Conservation (phyloP, 2,797 vertebrate genomes). For the Poecile montanus region DNA sequence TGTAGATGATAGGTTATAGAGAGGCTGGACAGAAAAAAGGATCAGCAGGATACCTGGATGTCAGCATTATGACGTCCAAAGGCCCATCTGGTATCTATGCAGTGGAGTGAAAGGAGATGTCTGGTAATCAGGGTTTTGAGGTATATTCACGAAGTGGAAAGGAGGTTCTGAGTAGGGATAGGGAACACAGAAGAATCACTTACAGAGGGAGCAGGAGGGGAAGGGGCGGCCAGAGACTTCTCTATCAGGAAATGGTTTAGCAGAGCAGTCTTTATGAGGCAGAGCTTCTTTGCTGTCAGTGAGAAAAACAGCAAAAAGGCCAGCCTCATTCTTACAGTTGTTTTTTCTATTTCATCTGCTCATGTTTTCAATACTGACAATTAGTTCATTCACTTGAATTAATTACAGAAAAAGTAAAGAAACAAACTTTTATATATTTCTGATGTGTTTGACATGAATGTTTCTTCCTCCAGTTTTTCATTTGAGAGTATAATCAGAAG, state of each 20-base stretch:
- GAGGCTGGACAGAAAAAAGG: background rate
- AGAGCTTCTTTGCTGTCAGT: background rate
- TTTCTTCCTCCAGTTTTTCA: background rate
- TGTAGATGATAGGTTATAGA: background rate
- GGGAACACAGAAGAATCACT: background rate
- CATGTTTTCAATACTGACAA: background rate
- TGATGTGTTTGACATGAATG: background rate
- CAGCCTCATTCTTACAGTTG: background rate
- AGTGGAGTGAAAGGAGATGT: background rate
- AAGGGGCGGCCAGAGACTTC: background rate
- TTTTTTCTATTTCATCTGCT: background rate
- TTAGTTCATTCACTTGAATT: background rate
- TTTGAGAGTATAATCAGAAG: background rate
- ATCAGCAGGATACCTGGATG: conserved; percentile 12
- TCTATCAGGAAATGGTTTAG: background rate
- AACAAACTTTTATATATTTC: background rate
- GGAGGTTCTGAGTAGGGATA: background rate
- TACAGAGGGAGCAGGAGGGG: background rate
- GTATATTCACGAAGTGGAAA: background rate
- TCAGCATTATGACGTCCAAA: background rate
- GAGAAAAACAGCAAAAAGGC: background rate
- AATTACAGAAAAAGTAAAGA: background rate
- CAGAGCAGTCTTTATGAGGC: background rate
- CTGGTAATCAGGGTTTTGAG: background rate
- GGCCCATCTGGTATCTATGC: background rate